Evolutionary conservation across 92 coral and sea anemone species (phyloP).

Genomic region (Desmophyllum pertusum): DNA sequence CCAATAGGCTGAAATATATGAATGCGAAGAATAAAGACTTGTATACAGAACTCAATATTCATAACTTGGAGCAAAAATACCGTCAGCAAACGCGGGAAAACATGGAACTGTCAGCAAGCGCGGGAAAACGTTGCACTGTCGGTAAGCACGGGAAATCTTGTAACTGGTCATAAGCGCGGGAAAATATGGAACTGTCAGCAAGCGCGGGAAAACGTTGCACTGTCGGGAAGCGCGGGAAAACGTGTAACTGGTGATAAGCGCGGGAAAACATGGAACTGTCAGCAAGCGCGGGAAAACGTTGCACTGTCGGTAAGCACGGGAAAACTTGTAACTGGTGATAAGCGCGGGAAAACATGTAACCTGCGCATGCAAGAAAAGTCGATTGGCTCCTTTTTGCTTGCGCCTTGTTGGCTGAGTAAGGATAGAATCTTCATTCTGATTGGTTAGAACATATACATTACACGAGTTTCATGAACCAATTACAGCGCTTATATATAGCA

Average conservation of each 20-base stretch:
- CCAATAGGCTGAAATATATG: conserved; percentile 22
- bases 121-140: too few relatives aligned
- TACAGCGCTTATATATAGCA: background rate
- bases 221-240: too few relatives aligned
- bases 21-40: background rate
- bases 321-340: too few relatives aligned
- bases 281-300: background rate
- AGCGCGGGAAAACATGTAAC: too few relatives aligned
- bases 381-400: background rate
- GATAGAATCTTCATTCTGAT: background rate
- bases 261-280: background rate
- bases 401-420: background rate
- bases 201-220: background rate
- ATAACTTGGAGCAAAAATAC: background rate
- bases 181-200: background rate
- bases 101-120: background rate
- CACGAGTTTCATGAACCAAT: background rate
- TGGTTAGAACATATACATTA: too few relatives aligned
- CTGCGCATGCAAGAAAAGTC: too few relatives aligned
- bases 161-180: too few relatives aligned
- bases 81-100: background rate
- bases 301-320: too few relatives aligned
- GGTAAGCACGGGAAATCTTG: too few relatives aligned
- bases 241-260: background rate
- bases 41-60: background rate